A percentile compares a stretch with the other conserved stretches of the same genome.
phyloP scores from a whole-genome alignment of 2,888 invertebrate species.

The Branchellion lobata region DNA sequence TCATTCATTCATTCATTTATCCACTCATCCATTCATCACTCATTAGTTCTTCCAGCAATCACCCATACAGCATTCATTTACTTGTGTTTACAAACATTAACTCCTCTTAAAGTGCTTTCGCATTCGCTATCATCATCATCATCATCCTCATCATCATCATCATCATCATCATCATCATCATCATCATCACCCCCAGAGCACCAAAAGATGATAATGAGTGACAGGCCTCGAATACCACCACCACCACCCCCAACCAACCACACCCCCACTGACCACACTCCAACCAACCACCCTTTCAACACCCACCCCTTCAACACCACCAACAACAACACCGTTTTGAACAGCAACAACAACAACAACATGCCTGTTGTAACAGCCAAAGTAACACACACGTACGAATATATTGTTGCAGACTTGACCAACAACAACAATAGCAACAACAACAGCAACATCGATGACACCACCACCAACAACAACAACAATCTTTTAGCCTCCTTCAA shows the following conservation, averaged over 20 bases:
- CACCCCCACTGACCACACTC: no score
- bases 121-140: slow-evolving; percentile 21
- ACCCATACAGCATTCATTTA: neutral
- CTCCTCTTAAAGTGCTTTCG: neutral
- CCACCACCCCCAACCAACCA: no score
- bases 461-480: neutral
- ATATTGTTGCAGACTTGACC: slow-evolving; percentile 5
- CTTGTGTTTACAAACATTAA: neutral
- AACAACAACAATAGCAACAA: neutral
- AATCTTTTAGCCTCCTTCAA: neutral
- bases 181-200: neutral
- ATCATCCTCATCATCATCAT: neutral
- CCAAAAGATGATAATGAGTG: no score
- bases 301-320: neutral
- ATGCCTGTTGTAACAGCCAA: slow-evolving; percentile 30
- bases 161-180: slow-evolving; percentile 25
- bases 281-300: neutral
- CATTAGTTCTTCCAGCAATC: no score
- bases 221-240: no score
- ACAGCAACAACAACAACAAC: no score
- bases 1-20: neutral
- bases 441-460: neutral
- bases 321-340: no score
- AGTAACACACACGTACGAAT: slow-evolving; percentile 28
- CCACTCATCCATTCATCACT: neutral